Evolutionary conservation across 2,888 invertebrate genomes (phyloP), one percentile per base, ranked within the genome.

Genomic region (Drosophila eohydei): DNA sequence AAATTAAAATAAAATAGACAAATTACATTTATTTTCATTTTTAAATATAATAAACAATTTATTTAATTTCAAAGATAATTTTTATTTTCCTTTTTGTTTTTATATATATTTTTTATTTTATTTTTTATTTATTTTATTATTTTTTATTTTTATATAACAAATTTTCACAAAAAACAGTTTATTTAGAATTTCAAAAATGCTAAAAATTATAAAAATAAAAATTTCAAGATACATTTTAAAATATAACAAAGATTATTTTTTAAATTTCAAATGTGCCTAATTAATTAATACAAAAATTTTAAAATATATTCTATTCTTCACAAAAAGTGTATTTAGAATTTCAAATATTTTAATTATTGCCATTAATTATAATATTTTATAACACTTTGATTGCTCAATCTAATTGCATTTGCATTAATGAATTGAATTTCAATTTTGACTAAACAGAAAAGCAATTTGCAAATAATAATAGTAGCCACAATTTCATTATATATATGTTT

Each of bases 401-500:
- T 12, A 36, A 36, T 8, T 52, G 12, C n/a, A 26, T 26, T 36
- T 36, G 34, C 16, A 26, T 52, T 26, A 36, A 52, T 26, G 36
- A 36, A 41, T 32, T 21, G 43, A 16, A 61, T n/a, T 61, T 56
- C 36, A 43, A 61, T 61, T 44, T 57, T 4, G 14, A 21, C 43
- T 28, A n/a, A 40, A 28, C 28, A 26, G 51, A 52, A 36, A 52
- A 36, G 36, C 28, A 44, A 59, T 40, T 41, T 34, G 43, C 41
- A n/a, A 44, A 30, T 51, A 30, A 11, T 38, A 16, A 46, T 38
- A 26, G 32, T 26, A 43, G 30, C 43, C 36, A 11, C 59, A 63
- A 30, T 48, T 58, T 30, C 11, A 30, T 41, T 52, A 16, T 16
- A 8, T 21, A 21, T 21, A 1, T n/a, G n/a, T n/a, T 9, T n/a